Percentiles rank a stretch among this genome's conserved stretches.
Conservation (phyloP, 2,888 invertebrate species). For the Fragum whitleyi region DNA sequence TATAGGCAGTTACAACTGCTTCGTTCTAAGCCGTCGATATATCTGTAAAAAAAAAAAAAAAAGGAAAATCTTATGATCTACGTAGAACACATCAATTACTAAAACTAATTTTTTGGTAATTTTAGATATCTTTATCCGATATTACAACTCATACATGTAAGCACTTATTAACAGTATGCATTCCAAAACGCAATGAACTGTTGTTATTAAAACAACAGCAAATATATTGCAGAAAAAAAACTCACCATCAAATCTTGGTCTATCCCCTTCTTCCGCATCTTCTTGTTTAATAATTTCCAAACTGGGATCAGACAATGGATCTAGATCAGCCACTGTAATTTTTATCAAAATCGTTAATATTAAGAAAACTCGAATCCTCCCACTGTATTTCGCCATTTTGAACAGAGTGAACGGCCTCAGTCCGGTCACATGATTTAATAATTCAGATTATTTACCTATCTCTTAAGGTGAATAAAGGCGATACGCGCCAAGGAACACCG, state of each 20-base stretch:
- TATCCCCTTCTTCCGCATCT: background rate
- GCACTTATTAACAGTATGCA: no score
- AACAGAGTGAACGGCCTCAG: constrained; percentile 11
- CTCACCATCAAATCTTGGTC: background rate
- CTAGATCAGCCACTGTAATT: constrained; percentile 7
- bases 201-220: no score
- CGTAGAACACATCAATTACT: no score
- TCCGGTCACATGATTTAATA: constrained; percentile 19
- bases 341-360: background rate
- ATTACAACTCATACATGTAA: no score
- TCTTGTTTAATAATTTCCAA: constrained; percentile 22
- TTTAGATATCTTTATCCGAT: no score
- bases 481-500: constrained; percentile 25
- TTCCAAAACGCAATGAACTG: no score
- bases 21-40: no score
- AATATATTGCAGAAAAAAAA: no score
- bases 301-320: constrained; percentile 6
- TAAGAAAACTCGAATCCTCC: constrained; percentile 17
- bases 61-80: no score
- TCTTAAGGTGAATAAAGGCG: constrained; percentile 25
- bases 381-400: constrained; percentile 26
- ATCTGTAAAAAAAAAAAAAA: no score
- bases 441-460: constrained; percentile 25
- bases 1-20: no score
- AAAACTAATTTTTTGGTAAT: no score